Percentiles rank a stretch among this genome's conserved stretches.
Conservation (phyloP, 2,113 vertebrate genomes). For the Crocuta crocuta region DNA sequence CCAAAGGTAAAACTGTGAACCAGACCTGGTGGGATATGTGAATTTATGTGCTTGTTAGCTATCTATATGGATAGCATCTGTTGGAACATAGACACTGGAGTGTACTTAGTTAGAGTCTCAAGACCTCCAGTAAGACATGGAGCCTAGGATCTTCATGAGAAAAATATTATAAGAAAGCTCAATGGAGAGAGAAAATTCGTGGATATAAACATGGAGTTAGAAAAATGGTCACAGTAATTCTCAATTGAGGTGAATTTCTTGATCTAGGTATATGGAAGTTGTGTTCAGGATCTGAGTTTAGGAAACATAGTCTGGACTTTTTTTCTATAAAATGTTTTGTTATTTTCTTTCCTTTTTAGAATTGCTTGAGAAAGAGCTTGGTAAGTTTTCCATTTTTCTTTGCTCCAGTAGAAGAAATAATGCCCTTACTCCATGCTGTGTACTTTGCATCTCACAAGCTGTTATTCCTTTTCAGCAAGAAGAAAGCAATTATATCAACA, state of each 20-base stretch:
- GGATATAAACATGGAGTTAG: not conserved
- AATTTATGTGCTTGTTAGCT: not conserved
- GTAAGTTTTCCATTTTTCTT: conserved; percentile 34
- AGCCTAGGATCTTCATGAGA: not conserved
- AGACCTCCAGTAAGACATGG: not conserved
- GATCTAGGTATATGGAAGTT: not conserved
- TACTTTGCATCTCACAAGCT: not conserved
- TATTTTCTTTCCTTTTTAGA: conserved; percentile 52
- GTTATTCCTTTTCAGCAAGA: conserved; percentile 21
- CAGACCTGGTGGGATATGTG: not conserved
- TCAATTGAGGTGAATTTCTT: not conserved
- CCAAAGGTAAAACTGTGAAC: not conserved
- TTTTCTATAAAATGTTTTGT: not conserved
- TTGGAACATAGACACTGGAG: not conserved
- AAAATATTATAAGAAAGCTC: not conserved
- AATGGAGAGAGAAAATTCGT: not conserved
- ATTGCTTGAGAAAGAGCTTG: not conserved
- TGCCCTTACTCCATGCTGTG: not conserved
- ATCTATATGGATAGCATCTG: not conserved
- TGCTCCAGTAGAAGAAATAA: not conserved
- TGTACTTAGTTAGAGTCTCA: not conserved
- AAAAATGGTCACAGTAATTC: not conserved
- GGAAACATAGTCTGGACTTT: not conserved
- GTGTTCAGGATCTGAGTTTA: not conserved
- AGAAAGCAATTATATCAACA: conserved; percentile 30